Base-by-base conservation (phyloP, 2,113 vertebrate species). In the Calonectris borealis region DNA sequence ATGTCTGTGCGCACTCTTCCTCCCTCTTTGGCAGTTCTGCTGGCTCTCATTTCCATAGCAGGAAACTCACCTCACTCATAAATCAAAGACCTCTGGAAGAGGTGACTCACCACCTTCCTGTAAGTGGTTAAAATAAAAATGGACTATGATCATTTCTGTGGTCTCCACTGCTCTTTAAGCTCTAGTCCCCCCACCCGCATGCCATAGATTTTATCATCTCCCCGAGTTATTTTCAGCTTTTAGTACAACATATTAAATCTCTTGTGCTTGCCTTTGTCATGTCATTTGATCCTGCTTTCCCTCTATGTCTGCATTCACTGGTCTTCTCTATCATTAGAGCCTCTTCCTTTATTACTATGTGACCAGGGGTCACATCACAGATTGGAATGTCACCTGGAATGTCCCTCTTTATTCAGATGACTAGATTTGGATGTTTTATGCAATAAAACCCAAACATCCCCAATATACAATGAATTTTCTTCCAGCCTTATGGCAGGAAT, bases 81-180 rank as follows among this genome's bases (percentile, higher is more conserved):
- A 95, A 96, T 94, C 84, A 87, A 77, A 89, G 71, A 62, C 73
- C 55, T 65, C 34, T 93, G 88, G 76, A 93, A 94, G 77, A 66
- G 38, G 17, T 93, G 95, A 92, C 76, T 96, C 91, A 95, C 31
- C 76, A 70, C 65, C 88, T 96, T 96, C 95, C 86, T 95, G 93
- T 90, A 66, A 92, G 85, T 13, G 69, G 72, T 88, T 88, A 71
- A 88, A 90, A 69, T 85, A 66, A 92, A 93, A 94, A 83, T 8
- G 79, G 64, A 40, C 97, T 88, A 3, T 16, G 76, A 76, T 89
- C 26, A 93, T 58, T 91, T 70, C 88, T 90, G 87, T 92, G 96
- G 94, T 80, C 83, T 60, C 60, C 42, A 83, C 80, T 78, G 54
- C 80, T 80, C 44, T 64, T 48, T 66, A 62, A 83, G 49, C 10